phyloP scores from a whole-genome alignment of 2,113 vertebrate species.

The Hydrolagus affinis region DNA sequence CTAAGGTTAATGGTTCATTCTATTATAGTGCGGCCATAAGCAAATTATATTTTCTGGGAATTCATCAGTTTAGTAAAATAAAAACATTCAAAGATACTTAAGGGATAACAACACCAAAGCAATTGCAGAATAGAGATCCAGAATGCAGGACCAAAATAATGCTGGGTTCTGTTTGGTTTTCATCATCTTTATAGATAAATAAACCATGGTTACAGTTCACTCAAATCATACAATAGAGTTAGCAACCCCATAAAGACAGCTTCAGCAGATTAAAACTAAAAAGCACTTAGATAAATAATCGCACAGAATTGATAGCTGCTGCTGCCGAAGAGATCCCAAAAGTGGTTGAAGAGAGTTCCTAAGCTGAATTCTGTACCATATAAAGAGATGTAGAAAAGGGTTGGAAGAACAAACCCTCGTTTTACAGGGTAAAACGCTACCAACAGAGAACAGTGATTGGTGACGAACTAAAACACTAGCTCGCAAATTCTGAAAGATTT shows the following conservation, averaged over 20 bases:
- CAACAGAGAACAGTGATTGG: not conserved
- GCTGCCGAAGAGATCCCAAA: not conserved
- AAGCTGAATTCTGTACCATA: not conserved
- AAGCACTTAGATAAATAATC: not conserved
- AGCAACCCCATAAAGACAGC: not conserved
- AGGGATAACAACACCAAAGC: not conserved
- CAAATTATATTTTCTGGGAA: not conserved
- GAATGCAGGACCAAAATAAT: not conserved
- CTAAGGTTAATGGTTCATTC: not conserved
- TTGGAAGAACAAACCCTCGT: not conserved
- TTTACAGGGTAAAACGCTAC: not conserved
- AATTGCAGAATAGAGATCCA: not conserved
- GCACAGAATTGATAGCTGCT: not conserved
- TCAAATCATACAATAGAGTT: not conserved
- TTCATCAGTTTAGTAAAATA: not conserved
- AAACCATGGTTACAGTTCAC: not conserved
- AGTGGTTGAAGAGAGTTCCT: not conserved
- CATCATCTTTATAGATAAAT: not conserved
- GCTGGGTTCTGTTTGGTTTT: not conserved
- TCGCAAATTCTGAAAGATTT: not conserved
- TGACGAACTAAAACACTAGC: not conserved
- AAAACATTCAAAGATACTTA: not conserved
- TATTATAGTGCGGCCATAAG: not conserved
- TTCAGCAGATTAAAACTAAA: conserved; percentile 15
- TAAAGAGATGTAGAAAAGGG: not conserved